Percentiles rank a stretch among this genome's conserved stretches.
These are phyloP conservation scores for Nibea albiflora DNA, from an alignment of 2,113 vertebrate species.

Conservation along the genomic window DNA sequence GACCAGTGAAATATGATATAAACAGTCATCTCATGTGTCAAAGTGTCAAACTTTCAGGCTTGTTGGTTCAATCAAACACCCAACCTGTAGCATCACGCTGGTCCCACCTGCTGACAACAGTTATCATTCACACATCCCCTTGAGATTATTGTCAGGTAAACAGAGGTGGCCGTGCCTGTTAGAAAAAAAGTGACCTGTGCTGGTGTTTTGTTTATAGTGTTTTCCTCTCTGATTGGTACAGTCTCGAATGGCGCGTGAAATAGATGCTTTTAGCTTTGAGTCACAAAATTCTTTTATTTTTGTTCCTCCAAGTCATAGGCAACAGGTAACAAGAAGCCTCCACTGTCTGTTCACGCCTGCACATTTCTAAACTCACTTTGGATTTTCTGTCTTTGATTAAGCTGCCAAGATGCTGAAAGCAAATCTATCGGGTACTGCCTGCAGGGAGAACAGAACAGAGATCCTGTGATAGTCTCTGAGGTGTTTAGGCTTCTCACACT, in stretches of 20 bases:
- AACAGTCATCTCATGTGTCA: not conserved
- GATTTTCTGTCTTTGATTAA: slow-evolving; percentile 68
- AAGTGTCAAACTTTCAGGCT: not conserved
- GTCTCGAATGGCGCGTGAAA: slow-evolving; percentile 1
- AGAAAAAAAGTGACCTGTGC: not conserved
- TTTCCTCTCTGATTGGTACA: not conserved
- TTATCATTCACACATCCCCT: not conserved
- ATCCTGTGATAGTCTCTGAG: slow-evolving; percentile 46
- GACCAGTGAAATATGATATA: not conserved
- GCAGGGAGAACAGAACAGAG: slow-evolving; percentile 44
- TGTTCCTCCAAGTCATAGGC: slow-evolving; percentile 26
- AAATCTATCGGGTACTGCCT: slow-evolving; percentile 57
- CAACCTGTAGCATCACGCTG: not conserved
- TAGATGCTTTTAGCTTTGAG: slow-evolving; percentile 1
- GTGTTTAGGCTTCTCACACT: slow-evolving; percentile 22
- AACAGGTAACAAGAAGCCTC: slow-evolving; percentile 48
- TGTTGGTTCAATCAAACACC: slow-evolving; percentile 17
- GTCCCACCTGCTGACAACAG: not conserved
- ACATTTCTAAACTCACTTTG: slow-evolving; percentile 51
- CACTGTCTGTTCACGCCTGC: slow-evolving; percentile 57
- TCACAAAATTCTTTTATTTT: slow-evolving; percentile 29
- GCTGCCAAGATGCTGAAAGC: slow-evolving; percentile 65
- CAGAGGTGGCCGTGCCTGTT: not conserved
- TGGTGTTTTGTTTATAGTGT: not conserved
- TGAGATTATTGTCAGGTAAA: not conserved